Evolutionary conservation across 2,113 vertebrate species (phyloP).

Genomic region (Chaetodon trifascialis): DNA sequence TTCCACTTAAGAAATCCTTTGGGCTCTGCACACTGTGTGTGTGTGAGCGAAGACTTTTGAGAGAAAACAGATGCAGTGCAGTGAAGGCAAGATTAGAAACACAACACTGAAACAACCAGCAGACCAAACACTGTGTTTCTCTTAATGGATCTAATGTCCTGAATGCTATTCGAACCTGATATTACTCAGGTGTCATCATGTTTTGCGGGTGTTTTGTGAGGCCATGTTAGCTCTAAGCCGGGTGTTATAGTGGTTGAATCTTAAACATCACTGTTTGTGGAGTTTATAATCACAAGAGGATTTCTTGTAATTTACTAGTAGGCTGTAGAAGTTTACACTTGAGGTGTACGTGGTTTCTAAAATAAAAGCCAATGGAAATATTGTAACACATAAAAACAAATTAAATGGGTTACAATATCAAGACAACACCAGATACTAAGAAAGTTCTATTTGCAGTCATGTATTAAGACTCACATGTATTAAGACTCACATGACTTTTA

Average conservation of each 20-base stretch:
- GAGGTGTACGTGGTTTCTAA: too few relatives aligned
- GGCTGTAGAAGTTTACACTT: too few relatives aligned
- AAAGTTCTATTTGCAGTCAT: neutral
- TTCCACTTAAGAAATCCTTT: conserved; percentile 30
- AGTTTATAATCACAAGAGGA: too few relatives aligned
- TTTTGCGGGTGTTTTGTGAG: neutral
- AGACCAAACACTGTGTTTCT: neutral
- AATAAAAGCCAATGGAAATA: too few relatives aligned
- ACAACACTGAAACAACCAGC: neutral
- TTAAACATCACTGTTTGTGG: neutral
- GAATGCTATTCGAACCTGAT: neutral
- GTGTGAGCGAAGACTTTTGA: neutral
- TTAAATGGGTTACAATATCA: too few relatives aligned
- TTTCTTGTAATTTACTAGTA: too few relatives aligned
- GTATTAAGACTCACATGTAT: neutral
- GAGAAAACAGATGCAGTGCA: conserved; percentile 6
- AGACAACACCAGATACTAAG: too few relatives aligned
- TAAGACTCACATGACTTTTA: neutral
- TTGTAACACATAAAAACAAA: too few relatives aligned
- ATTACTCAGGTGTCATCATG: neutral
- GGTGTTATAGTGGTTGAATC: too few relatives aligned
- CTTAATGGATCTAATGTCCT: neutral
- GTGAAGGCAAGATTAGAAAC: neutral
- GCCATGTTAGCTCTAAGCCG: neutral
- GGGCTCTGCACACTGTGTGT: neutral